A percentile compares a stretch with the other conserved stretches of the same genome.
Conservation (phyloP, 1,140 invertebrate genomes). For the Stenopsyche tienmushanensis region DNA sequence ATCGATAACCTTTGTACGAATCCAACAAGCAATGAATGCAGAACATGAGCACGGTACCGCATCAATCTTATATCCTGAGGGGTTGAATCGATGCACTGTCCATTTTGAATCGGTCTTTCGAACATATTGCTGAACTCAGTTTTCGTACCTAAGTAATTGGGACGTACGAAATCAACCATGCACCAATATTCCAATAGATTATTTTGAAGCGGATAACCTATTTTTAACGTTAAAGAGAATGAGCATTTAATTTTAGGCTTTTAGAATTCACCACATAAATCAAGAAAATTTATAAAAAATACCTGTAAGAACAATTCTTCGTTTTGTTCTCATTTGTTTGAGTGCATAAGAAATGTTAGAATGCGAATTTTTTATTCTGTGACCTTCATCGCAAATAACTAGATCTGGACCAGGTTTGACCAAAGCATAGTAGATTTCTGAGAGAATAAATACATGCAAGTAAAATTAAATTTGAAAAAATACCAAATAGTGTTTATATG, state of each 20-base stretch:
- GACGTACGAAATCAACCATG: conserved; percentile 95
- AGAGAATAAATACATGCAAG: too few relatives aligned
- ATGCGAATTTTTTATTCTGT: conserved; percentile 94
- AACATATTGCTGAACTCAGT: conserved; percentile 97
- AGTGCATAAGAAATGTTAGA: conserved; percentile 90
- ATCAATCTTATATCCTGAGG: conserved; percentile 87
- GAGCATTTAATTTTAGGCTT: not conserved
- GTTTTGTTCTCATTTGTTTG: conserved; percentile 87
- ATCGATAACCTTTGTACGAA: conserved; percentile 78
- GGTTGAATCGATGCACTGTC: conserved; percentile 90
- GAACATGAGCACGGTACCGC: conserved; percentile 85
- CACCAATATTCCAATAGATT: conserved; percentile 96
- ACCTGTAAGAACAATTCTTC: conserved; percentile 87
- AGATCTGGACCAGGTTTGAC: conserved; percentile 92
- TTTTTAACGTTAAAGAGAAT: not conserved
- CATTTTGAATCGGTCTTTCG: conserved; percentile 91
- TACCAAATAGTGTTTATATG: not conserved
- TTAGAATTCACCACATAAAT: conserved; percentile 8
- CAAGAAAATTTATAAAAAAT: conserved; percentile 17
- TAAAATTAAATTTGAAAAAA: not conserved
- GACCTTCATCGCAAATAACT: conserved; percentile 94
- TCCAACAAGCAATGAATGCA: conserved; percentile 86
- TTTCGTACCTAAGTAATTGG: conserved; percentile 89
- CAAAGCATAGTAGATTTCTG: conserved; percentile 82
- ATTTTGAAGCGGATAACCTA: conserved; percentile 92